A percentile compares a stretch with the other conserved stretches of the same genome.
Evolutionary conservation across 2,797 vertebrate species (phyloP).

Genomic region (Paramormyrops hopkinsi): DNA sequence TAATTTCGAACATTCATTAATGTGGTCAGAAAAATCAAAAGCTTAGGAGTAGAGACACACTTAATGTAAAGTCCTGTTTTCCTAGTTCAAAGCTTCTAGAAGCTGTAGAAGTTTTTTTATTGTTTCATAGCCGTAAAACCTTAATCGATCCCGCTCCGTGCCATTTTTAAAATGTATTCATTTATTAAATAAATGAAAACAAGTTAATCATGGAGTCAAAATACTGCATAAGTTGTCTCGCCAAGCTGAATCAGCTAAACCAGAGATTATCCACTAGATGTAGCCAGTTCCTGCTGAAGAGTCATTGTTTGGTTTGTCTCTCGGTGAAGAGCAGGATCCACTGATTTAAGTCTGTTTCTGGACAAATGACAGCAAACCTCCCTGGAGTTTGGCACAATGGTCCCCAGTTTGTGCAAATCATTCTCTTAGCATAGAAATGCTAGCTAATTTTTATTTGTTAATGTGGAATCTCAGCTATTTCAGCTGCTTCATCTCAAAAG

Average conservation of each 20-base stretch:
- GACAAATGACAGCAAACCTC: conserved; percentile 17
- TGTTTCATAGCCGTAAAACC: not conserved
- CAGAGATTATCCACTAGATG: conserved; percentile 21
- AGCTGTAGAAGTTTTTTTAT: not conserved
- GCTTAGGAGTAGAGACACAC: not conserved
- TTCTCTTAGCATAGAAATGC: conserved; percentile 37
- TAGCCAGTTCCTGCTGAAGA: conserved; percentile 24
- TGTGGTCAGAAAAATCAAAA: conserved; percentile 6
- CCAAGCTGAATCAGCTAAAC: conserved; percentile 3
- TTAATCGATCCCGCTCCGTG: not conserved
- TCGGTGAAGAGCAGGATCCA: conserved; percentile 18
- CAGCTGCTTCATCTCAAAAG: not conserved
- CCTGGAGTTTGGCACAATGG: conserved; percentile 23
- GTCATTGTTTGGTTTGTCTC: conserved; percentile 19
- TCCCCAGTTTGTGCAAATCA: conserved; percentile 42
- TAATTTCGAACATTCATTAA: conserved; percentile 1
- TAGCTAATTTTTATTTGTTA: conserved; percentile 41
- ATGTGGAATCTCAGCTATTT: conserved; percentile 33
- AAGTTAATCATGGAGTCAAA: not conserved
- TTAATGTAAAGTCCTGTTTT: not conserved
- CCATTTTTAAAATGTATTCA: not conserved
- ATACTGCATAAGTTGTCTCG: conserved; percentile 17
- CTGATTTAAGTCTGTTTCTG: conserved; percentile 18
- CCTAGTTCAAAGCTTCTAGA: not conserved
- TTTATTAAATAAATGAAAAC: not conserved